These are phyloP conservation scores for Patiria miniata DNA, from an alignment of 35 echinoderm and acorn worm genomes.

Conservation along the genomic window DNA sequence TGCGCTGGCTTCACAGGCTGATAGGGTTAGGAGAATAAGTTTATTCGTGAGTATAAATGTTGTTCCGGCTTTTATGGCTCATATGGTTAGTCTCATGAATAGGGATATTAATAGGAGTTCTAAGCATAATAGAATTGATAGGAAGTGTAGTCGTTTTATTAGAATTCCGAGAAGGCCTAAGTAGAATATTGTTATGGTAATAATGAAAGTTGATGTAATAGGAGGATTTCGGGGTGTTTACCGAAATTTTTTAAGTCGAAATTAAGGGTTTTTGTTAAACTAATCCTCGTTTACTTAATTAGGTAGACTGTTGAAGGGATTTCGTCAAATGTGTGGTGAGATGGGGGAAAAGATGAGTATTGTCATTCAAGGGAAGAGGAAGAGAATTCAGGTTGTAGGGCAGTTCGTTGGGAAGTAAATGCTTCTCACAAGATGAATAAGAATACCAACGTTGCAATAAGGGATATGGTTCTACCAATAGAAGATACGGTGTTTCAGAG, in stretches of 20 bases:
- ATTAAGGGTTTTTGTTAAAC: conserved; percentile 68
- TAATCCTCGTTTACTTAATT: conserved; percentile 46
- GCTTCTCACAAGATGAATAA: conserved; percentile 66
- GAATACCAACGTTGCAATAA: conserved; percentile 63
- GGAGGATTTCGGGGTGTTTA: conserved; percentile 36
- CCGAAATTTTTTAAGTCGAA: conserved; percentile 66
- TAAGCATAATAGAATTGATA: conserved; percentile 51
- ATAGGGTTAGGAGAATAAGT: conserved; percentile 41
- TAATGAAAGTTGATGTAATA: conserved; percentile 19
- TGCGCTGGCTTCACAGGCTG: conserved; percentile 61
- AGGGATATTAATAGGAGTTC: conserved; percentile 57
- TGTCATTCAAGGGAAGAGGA: conserved; percentile 61
- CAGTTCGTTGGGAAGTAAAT: conserved; percentile 34
- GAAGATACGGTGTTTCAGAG: conserved; percentile 71
- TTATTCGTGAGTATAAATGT: neutral
- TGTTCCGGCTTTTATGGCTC: neutral
- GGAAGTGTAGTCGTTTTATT: conserved; percentile 48
- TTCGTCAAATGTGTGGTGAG: conserved; percentile 81
- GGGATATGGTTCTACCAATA: conserved; percentile 53
- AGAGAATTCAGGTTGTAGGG: conserved; percentile 11
- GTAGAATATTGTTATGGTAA: conserved; percentile 47
- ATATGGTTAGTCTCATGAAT: conserved; percentile 38
- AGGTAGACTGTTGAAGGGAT: conserved; percentile 41
- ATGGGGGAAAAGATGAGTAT: conserved; percentile 58
- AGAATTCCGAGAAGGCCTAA: conserved; percentile 52